phyloP scores from a whole-genome alignment of 2,888 invertebrate genomes.

The Ommatoiulus sabulosus region DNA sequence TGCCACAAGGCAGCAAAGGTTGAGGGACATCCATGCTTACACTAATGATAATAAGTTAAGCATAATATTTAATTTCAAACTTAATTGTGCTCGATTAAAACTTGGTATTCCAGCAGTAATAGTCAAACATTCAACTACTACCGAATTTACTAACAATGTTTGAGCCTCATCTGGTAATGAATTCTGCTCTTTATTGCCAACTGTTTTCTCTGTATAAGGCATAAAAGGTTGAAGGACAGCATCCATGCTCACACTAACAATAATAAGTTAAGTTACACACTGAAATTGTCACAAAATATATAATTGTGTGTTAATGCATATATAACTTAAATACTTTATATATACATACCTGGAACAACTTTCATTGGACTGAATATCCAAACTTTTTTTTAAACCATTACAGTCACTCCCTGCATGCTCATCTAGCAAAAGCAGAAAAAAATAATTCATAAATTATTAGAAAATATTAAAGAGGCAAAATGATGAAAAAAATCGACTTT shows the following conservation, averaged over 20 bases:
- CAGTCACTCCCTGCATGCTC: constrained; percentile 68
- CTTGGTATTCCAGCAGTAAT: background rate
- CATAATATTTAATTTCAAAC: background rate
- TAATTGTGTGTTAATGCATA: background rate
- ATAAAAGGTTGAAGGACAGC: background rate
- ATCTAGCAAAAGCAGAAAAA: constrained; percentile 55
- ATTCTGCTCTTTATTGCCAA: background rate
- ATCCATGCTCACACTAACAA: background rate
- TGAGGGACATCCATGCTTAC: background rate
- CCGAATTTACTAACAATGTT: background rate
- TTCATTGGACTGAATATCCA: constrained; percentile 69
- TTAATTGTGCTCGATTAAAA: background rate
- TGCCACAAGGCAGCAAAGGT: background rate
- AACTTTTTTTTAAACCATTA: constrained; percentile 69
- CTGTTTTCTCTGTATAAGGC: background rate
- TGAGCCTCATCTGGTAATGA: background rate
- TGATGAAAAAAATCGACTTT: background rate
- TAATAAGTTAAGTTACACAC: background rate
- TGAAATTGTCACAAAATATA: background rate
- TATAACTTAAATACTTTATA: background rate
- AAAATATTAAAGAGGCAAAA: background rate
- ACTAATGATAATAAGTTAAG: background rate
- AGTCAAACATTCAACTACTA: background rate
- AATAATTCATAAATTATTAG: background rate
- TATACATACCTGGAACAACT: constrained; percentile 67